Percentiles rank a stretch among this genome's conserved stretches.
phyloP scores from a whole-genome alignment of 2,888 invertebrate species.

The Amaurobius ferox region DNA sequence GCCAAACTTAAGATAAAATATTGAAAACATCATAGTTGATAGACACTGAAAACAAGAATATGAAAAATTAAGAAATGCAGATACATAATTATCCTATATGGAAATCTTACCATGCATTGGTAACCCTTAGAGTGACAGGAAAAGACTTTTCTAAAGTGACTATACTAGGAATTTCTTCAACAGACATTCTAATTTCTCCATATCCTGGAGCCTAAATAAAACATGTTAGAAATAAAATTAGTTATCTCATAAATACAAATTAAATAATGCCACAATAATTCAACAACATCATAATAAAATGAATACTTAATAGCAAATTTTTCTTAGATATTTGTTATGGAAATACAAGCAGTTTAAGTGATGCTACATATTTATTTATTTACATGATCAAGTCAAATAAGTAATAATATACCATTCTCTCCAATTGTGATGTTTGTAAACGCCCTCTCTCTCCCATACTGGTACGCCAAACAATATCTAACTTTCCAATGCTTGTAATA shows the following conservation, averaged over 20 bases:
- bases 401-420: conserved; percentile 84
- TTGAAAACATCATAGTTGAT: too few relatives aligned
- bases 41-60: too few relatives aligned
- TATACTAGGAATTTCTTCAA: conserved; percentile 89
- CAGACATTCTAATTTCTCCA: conserved; percentile 91
- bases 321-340: too few relatives aligned
- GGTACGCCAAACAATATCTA: conserved; percentile 98
- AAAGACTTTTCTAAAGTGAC: conserved; percentile 90
- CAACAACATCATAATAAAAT: too few relatives aligned
- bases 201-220: conserved; percentile 88
- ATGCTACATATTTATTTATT: not conserved
- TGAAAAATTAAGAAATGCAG: too few relatives aligned
- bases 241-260: too few relatives aligned
- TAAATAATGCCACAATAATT: too few relatives aligned
- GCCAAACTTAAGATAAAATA: too few relatives aligned
- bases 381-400: conserved; percentile 12
- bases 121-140: conserved; percentile 86
- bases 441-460: conserved; percentile 97
- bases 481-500: conserved; percentile 93
- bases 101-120: conserved; percentile 84
- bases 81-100: too few relatives aligned
- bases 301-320: too few relatives aligned
- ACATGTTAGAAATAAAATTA: conserved; percentile 25
- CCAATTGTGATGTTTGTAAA: conserved; percentile 95
- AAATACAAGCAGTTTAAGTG: too few relatives aligned